Conservation (phyloP, 2,888 invertebrate genomes). For the Diabrotica balteata region DNA sequence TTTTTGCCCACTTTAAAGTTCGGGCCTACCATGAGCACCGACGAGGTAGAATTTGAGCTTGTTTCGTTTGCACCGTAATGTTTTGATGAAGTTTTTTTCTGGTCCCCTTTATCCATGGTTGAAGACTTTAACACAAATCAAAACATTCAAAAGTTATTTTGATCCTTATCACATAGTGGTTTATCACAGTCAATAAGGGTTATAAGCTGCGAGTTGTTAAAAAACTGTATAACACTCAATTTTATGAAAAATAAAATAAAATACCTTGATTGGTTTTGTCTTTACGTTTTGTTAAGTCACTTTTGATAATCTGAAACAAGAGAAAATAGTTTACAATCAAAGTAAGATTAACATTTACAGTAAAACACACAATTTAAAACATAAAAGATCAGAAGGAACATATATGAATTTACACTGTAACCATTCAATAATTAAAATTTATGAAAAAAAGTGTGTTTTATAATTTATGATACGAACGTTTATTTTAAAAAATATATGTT, state of each 20-base stretch:
- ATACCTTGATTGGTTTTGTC: slow-evolving; percentile 9
- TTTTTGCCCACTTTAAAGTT: slow-evolving; percentile 99
- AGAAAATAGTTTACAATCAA: too few relatives aligned
- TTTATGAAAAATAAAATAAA: neutral
- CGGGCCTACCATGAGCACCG: slow-evolving; percentile 98
- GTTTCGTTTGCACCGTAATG: slow-evolving; percentile 65
- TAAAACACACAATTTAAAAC: too few relatives aligned
- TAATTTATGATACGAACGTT: too few relatives aligned
- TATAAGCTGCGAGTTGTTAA: neutral
- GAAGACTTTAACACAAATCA: neutral
- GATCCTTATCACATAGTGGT: slow-evolving; percentile 2
- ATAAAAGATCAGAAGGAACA: too few relatives aligned
- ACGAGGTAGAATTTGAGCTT: slow-evolving; percentile 78
- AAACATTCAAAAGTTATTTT: slow-evolving; percentile 4
- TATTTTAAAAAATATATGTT: too few relatives aligned
- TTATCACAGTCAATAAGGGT: slow-evolving; percentile 10
- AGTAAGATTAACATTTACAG: too few relatives aligned
- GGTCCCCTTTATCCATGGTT: slow-evolving; percentile 34
- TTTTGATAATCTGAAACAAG: neutral
- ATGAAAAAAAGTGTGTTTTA: too few relatives aligned
- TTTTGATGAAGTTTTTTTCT: slow-evolving; percentile 28
- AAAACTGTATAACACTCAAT: too few relatives aligned
- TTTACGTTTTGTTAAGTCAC: neutral
- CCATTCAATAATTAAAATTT: too few relatives aligned
- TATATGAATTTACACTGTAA: too few relatives aligned